Evolutionary conservation across 2,888 invertebrate species (phyloP).

Genomic region (Sphaerophoria rueppellii): DNA sequence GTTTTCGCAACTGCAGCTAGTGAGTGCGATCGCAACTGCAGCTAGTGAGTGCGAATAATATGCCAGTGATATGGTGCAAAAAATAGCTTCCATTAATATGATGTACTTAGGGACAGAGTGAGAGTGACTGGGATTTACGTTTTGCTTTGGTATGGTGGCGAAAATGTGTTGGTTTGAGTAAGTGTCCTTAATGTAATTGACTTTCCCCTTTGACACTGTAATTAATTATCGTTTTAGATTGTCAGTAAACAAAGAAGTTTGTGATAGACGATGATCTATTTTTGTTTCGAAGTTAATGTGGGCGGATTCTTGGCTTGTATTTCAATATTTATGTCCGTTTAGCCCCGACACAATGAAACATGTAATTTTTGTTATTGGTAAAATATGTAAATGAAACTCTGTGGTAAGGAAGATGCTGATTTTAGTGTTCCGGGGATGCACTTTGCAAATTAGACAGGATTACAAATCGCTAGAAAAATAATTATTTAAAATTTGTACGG

Average conservation of each 20-base stretch:
- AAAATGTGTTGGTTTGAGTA: conserved; percentile 19
- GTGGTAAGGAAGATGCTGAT: conserved; percentile 6
- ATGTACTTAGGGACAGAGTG: conserved; percentile 49
- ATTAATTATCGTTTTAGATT: conserved; percentile 44
- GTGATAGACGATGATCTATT: neutral
- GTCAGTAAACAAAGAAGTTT: neutral
- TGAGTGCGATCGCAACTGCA: too few species aligned
- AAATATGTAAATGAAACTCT: conserved; percentile 20
- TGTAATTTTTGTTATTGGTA: conserved; percentile 13
- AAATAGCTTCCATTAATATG: conserved; percentile 39
- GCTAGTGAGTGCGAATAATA: conserved; percentile 29
- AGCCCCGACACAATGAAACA: neutral
- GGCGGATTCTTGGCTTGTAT: conserved; percentile 21
- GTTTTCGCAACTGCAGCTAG: neutral
- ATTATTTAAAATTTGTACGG: neutral
- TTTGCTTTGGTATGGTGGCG: neutral
- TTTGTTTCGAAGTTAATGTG: neutral
- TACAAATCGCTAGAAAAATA: neutral
- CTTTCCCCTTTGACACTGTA: conserved; percentile 48
- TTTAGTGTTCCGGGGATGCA: neutral
- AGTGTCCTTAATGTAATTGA: conserved; percentile 64
- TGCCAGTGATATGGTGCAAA: neutral
- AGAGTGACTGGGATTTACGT: neutral
- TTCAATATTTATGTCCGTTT: conserved; percentile 20
- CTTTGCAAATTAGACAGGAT: neutral